phyloP scores from a whole-genome alignment of 2,797 vertebrate genomes.

The Merluccius polli region DNA sequence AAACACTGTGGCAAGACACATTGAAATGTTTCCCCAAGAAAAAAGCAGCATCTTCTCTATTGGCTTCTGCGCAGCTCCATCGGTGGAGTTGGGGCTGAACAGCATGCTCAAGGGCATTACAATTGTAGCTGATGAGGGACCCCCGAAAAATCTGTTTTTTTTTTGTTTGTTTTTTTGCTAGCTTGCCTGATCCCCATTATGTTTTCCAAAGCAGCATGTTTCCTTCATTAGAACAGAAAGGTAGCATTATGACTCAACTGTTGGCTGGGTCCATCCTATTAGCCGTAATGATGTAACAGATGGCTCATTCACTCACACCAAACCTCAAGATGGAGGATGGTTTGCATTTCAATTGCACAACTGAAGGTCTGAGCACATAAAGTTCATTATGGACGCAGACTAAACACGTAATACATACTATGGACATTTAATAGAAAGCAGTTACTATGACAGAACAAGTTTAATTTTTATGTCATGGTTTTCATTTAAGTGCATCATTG shows the following conservation, averaged over 20 bases:
- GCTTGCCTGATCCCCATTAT: conserved; percentile 37
- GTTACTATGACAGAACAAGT: neutral
- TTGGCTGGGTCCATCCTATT: conserved; percentile 42
- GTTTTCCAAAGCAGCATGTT: conserved; percentile 32
- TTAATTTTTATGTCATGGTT: conserved; percentile 26
- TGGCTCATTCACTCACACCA: conserved; percentile 44
- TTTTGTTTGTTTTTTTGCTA: conserved; percentile 24
- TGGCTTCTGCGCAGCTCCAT: conserved; percentile 21
- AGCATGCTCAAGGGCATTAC: conserved; percentile 33
- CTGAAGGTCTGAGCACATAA: conserved; percentile 39
- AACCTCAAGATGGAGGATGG: conserved; percentile 55
- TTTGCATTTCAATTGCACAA: conserved; percentile 40
- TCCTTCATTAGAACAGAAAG: conserved; percentile 22
- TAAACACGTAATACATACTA: neutral
- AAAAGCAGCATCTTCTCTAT: conserved; percentile 4
- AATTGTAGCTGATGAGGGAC: conserved; percentile 32
- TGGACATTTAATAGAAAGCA: neutral
- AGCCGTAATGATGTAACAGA: conserved; percentile 62
- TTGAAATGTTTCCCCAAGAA: neutral
- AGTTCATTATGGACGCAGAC: conserved; percentile 29
- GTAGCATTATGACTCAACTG: conserved; percentile 66
- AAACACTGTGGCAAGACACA: neutral
- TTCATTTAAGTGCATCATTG: conserved; percentile 43
- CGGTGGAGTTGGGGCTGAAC: conserved; percentile 8
- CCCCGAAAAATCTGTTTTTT: neutral